phyloP scores from a whole-genome alignment of 2,888 invertebrate genomes.

The Eremobia ochroleuca region DNA sequence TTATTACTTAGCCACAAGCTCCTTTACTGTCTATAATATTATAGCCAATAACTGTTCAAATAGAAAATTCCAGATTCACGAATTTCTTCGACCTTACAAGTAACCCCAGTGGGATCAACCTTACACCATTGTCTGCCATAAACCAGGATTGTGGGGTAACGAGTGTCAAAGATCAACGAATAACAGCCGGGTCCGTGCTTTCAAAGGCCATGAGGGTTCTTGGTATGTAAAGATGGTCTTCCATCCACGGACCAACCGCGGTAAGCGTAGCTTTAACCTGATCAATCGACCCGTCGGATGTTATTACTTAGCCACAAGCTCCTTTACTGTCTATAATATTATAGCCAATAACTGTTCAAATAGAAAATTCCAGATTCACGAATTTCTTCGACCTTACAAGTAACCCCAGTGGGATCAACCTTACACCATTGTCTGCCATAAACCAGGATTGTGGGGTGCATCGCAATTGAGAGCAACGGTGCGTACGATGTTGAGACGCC shows the following conservation, averaged over 20 bases:
- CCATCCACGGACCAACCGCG: not conserved
- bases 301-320: too few relatives aligned
- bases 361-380: not conserved
- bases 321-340: not conserved
- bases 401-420: conserved; percentile 31
- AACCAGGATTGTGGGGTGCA: conserved; percentile 63
- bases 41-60: not conserved
- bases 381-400: not conserved
- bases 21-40: not conserved
- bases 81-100: not conserved
- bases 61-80: not conserved
- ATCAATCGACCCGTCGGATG: too few relatives aligned
- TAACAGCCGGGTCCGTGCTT: not conserved
- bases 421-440: conserved; percentile 57
- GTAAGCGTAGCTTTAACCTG: too few relatives aligned
- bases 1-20: too few relatives aligned
- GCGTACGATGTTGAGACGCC: conserved; percentile 64
- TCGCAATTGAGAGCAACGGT: conserved; percentile 54
- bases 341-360: not conserved
- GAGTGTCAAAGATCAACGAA: not conserved
- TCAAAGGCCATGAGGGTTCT: not conserved
- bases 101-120: conserved; percentile 31
- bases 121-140: conserved; percentile 57
- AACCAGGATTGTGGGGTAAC: conserved; percentile 63
- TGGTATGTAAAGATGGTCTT: not conserved